These are phyloP conservation scores for Neodiprion fabricii DNA, from an alignment of 1,140 invertebrate genomes.

Conservation along the genomic window DNA sequence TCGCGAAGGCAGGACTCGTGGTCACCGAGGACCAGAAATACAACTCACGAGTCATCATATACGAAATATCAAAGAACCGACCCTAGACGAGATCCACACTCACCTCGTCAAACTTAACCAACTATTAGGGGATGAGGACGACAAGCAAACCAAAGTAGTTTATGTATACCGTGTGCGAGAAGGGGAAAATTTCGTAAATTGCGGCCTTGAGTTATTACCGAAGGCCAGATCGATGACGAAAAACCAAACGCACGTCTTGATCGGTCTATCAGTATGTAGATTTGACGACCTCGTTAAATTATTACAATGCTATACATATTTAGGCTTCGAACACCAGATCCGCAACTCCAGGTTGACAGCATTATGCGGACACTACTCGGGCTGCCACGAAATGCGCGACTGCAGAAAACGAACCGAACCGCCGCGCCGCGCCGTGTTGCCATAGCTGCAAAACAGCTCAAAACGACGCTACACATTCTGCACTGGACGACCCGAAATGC, in stretches of 20 bases:
- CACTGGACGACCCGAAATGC: slow-evolving; percentile 2
- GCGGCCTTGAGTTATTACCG: slow-evolving; percentile 11
- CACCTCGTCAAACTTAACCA: slow-evolving; percentile 11
- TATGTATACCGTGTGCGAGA: background rate
- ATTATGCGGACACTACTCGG: slow-evolving; percentile 8
- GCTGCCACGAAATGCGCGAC: background rate
- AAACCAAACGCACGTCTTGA: background rate
- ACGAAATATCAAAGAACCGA: too few relatives aligned
- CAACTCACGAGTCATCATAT: too few relatives aligned
- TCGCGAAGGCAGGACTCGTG: too few relatives aligned
- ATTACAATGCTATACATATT: slow-evolving; percentile 10
- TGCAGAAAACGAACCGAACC: background rate
- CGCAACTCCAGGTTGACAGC: background rate
- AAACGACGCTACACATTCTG: background rate
- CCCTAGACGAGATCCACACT: background rate
- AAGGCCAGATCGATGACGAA: background rate
- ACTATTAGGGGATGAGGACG: background rate
- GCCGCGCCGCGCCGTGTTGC: background rate
- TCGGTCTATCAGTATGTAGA: background rate
- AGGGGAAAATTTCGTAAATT: background rate
- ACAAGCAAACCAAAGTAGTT: background rate
- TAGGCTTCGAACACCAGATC: background rate
- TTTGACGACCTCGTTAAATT: slow-evolving; percentile 12
- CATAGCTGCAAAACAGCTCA: background rate
- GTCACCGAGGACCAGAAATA: too few relatives aligned